A percentile compares a stretch with the other conserved stretches of the same genome.
Conservation (phyloP, 2,113 vertebrate species). For the Elgaria multicarinata region DNA sequence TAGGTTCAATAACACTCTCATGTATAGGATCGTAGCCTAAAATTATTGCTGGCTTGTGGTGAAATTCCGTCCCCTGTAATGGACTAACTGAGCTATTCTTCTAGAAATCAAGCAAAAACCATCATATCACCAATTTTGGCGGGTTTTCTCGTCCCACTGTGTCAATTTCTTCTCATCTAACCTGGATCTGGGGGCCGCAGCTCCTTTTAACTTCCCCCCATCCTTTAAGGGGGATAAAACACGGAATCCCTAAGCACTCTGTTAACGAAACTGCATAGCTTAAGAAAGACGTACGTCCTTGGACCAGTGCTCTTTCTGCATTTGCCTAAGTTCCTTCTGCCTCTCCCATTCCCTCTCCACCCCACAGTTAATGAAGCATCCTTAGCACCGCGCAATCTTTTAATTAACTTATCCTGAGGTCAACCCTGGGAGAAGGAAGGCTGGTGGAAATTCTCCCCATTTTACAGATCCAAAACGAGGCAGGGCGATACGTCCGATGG, state of each 20-base stretch:
- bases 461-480: background rate
- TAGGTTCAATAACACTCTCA: background rate
- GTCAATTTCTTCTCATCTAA: background rate
- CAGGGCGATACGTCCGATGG: background rate
- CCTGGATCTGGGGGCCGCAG: background rate
- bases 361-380: background rate
- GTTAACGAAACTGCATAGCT: background rate
- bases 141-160: too few relatives aligned
- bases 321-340: background rate
- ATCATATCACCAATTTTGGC: too few relatives aligned
- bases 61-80: background rate
- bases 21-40: background rate
- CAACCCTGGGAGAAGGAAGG: background rate
- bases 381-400: background rate
- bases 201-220: background rate
- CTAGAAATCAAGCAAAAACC: background rate
- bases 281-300: background rate
- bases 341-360: background rate
- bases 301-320: background rate
- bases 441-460: background rate
- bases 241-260: background rate
- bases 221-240: background rate
- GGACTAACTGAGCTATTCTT: background rate
- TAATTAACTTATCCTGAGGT: constrained; percentile 4
- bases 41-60: background rate